Percentiles rank a stretch among this genome's conserved stretches.
Conservation (phyloP, 2,113 vertebrate genomes). For the Noctilio leporinus region DNA sequence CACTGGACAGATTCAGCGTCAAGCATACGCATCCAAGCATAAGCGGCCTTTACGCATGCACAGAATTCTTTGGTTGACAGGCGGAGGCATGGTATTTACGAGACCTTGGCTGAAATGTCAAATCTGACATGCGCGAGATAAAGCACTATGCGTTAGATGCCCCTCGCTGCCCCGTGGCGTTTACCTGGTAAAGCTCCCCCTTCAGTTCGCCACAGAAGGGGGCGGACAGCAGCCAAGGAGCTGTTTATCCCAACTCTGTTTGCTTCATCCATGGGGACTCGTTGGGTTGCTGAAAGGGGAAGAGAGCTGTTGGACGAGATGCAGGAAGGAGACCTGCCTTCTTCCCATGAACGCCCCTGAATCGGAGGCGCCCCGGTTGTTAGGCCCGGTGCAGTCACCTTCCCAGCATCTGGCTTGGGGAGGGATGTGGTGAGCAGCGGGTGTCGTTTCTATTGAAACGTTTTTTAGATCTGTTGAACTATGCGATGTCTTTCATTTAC, state of each 20-base stretch:
- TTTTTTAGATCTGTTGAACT: not conserved
- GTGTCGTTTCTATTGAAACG: not conserved
- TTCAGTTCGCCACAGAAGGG: not conserved
- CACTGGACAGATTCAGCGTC: not conserved
- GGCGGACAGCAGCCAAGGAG: not conserved
- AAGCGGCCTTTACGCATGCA: not conserved
- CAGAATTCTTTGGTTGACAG: not conserved
- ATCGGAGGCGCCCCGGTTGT: not conserved
- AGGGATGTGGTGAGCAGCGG: not conserved
- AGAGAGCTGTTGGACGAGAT: not conserved
- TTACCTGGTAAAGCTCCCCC: not conserved
- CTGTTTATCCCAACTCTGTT: not conserved
- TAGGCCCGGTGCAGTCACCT: not conserved
- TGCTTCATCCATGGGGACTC: not conserved
- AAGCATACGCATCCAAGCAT: not conserved
- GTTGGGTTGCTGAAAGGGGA: not conserved
- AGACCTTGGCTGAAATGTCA: slow-evolving; percentile 27
- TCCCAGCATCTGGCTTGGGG: not conserved
- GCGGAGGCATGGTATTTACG: not conserved
- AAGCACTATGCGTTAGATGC: not conserved
- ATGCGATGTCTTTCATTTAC: not conserved
- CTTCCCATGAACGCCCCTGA: not conserved
- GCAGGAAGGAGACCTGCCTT: not conserved
- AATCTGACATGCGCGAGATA: not conserved
- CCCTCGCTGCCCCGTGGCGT: not conserved